These are phyloP conservation scores for Rapana venosa DNA, from an alignment of 2,888 invertebrate genomes.

Conservation along the genomic window DNA sequence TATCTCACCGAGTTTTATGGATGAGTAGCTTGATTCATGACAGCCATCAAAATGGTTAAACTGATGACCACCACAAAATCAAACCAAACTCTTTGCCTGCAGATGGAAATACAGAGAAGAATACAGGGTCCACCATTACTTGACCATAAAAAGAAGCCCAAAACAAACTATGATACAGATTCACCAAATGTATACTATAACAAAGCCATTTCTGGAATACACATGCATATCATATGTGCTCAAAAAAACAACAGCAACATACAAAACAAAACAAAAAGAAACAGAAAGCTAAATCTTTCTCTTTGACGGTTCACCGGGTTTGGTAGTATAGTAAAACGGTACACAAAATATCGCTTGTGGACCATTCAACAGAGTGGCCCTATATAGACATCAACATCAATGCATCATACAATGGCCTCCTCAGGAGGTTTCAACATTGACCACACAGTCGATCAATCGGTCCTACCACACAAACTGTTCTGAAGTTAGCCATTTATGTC, in stretches of 20 bases:
- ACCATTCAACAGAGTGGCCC: constrained; percentile 11
- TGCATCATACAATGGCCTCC: neutral
- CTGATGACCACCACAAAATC: neutral
- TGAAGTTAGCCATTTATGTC: neutral
- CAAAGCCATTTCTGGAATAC: constrained; percentile 20
- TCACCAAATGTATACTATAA: neutral
- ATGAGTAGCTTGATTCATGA: neutral
- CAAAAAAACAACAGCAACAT: neutral
- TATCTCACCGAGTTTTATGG: neutral
- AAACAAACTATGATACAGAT: neutral
- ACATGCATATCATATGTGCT: neutral
- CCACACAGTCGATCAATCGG: neutral
- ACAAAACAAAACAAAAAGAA: neutral
- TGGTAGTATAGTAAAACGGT: neutral
- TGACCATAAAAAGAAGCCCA: neutral
- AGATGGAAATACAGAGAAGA: neutral
- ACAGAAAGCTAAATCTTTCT: neutral
- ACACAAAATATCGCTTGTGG: constrained; percentile 1
- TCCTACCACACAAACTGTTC: neutral
- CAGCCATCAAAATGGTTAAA: neutral
- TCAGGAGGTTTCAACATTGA: neutral
- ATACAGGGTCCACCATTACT: neutral
- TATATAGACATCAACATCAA: constrained; percentile 5
- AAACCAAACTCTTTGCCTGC: neutral
- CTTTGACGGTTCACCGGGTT: constrained; percentile 34